Conservation (phyloP, 2,113 vertebrate genomes). For the Dicrurus megarhynchus region DNA sequence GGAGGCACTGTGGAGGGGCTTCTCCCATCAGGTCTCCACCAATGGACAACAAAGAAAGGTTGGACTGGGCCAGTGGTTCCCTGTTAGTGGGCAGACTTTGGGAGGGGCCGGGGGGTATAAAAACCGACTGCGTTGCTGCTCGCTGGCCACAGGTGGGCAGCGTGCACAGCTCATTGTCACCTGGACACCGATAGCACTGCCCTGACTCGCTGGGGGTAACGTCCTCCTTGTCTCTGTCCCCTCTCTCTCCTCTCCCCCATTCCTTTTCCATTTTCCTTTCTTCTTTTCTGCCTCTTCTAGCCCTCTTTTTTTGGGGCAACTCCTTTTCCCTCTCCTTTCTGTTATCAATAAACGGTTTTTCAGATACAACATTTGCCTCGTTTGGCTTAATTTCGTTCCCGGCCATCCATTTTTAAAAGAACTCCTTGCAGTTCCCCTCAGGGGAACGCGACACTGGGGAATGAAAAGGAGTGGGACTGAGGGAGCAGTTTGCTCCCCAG, state of each 20-base stretch:
- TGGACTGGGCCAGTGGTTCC: neutral
- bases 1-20: neutral
- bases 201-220: neutral
- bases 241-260: neutral
- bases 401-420: neutral
- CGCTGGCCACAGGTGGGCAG: fast-evolving
- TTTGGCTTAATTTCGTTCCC: neutral
- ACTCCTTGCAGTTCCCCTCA: neutral
- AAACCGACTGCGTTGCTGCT: neutral
- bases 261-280: neutral
- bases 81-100: neutral
- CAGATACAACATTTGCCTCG: neutral
- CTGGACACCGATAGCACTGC: neutral
- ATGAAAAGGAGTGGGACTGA: neutral
- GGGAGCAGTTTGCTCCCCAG: neutral
- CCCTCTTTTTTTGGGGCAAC: neutral
- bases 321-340: neutral
- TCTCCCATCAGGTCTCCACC: neutral
- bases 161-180: neutral
- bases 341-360: neutral
- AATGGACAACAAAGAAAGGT: neutral
- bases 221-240: neutral
- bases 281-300: neutral
- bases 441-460: neutral
- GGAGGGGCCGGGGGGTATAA: neutral